Base-by-base conservation (phyloP, 2,797 vertebrate species). In the Hylomyscus alleni region DNA sequence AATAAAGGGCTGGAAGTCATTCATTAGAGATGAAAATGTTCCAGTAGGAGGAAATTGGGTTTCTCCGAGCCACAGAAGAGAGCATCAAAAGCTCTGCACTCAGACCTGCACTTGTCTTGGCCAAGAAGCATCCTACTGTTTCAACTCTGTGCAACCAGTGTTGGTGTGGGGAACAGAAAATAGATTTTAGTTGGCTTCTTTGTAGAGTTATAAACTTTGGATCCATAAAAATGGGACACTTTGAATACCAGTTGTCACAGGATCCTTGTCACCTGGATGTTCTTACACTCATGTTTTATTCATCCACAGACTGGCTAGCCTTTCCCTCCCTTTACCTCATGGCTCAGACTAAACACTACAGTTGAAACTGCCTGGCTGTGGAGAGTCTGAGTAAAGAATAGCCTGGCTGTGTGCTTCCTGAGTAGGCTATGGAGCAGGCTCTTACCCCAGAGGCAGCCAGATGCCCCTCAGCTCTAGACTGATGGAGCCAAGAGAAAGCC, bases 231-330 rank as follows among this genome's bases (percentile, higher is more conserved):
- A 91, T 0, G 0, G 85, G 65, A 65, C 26, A 87, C 93, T 92
- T 91, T 91, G 40, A 92, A 44, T 47, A 96, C 58, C 76, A 82
- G 75, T 9, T 65, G 93, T 95, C 93, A 96, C 83, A 37, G 86
- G 90, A 96, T 96, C 96, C 87, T 94, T 83, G 56, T 96, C 83
- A 81, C 86, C 34, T 95, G 93, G 96, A 97, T 97, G 89, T 95
- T 96, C 97, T 97, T 98, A 97, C 95, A 50, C 54, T 96, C 89
- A 96, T 96, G 93, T 94, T 96, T 97, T 98, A 98, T 98, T 98
- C 95, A 97, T 15, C 56, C 4, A 0, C 72, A 91, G 83, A 95
- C 89, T n/a, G 24, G 89, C 65, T 95, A 95, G 95, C 3, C 76
- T 91, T 93, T 92, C 54, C 56, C 54, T 96, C 69, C 83, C 76